Percentiles rank a stretch among this genome's conserved stretches.
Evolutionary conservation across 1,140 invertebrate genomes (phyloP).

Genomic region (Neodiprion pinetum): DNA sequence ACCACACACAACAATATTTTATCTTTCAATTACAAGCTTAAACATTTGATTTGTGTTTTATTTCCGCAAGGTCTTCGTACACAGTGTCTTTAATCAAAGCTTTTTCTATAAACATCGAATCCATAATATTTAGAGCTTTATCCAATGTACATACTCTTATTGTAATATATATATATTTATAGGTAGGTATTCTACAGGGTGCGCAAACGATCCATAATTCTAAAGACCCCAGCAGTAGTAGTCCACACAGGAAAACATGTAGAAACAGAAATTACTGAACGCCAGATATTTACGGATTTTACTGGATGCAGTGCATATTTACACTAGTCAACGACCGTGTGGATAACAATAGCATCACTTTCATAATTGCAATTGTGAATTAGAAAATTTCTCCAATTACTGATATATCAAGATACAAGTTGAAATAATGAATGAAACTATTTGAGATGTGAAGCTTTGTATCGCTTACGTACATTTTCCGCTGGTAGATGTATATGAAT

Average conservation of each 20-base stretch:
- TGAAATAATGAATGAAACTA: no score
- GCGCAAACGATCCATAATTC: neutral
- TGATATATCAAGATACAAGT: no score
- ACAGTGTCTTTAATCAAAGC: conserved; percentile 32
- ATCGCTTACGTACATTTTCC: conserved; percentile 7
- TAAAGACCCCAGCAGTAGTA: neutral
- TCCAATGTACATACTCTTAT: conserved; percentile 23
- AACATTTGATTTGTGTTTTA: conserved; percentile 26
- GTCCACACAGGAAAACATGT: neutral
- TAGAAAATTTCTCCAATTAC: neutral
- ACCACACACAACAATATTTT: no score
- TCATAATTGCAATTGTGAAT: neutral
- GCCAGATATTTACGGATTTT: neutral
- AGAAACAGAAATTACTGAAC: neutral
- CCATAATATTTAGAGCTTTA: conserved; percentile 31
- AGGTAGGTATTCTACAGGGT: neutral
- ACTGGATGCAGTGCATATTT: neutral
- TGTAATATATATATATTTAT: conserved; percentile 28
- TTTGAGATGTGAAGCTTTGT: neutral
- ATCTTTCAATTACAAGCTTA: no score
- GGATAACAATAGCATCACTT: neutral
- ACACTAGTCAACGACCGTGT: neutral
- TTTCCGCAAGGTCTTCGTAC: conserved; percentile 39
- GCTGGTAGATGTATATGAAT: neutral
- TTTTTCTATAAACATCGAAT: conserved; percentile 43